Conservation (phyloP, 2,113 vertebrate species). For the Ornithorhynchus anatinus region DNA sequence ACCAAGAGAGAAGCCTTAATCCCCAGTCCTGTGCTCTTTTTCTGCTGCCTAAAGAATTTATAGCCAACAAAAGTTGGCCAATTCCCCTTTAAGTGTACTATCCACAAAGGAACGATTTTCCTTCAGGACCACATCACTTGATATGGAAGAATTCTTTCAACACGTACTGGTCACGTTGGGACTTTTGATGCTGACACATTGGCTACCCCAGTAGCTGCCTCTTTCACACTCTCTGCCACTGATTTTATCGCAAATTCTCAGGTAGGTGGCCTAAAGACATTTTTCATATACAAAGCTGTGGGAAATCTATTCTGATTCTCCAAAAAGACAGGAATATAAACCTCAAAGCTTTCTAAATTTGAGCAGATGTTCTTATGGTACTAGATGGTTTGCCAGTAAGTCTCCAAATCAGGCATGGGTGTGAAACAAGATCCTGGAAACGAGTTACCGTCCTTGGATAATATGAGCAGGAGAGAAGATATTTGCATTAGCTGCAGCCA, state of each 20-base stretch:
- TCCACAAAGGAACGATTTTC: constrained; percentile 26
- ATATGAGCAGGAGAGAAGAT: not conserved
- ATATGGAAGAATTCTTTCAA: constrained; percentile 24
- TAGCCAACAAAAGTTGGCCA: no score
- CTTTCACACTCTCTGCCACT: constrained; percentile 34
- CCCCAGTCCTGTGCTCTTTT: no score
- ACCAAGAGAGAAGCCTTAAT: no score
- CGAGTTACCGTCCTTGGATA: not conserved
- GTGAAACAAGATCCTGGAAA: constrained; percentile 7
- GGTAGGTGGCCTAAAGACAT: constrained; percentile 5
- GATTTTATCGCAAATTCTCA: constrained; percentile 11
- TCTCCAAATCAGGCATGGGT: constrained; percentile 1
- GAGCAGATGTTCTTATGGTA: constrained; percentile 24
- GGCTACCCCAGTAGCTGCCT: not conserved
- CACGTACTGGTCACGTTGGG: not conserved
- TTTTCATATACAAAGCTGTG: not conserved
- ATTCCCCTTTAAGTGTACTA: no score
- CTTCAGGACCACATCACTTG: not conserved
- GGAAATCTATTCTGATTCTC: constrained; percentile 19
- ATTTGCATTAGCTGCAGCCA: not conserved
- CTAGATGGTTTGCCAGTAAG: constrained; percentile 37
- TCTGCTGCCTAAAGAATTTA: no score
- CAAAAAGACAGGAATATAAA: constrained; percentile 17
- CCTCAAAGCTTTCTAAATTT: constrained; percentile 23
- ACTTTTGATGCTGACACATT: not conserved